Evolutionary conservation across 2,888 invertebrate genomes (phyloP).

Genomic region (Stenchaetothrips biformis): DNA sequence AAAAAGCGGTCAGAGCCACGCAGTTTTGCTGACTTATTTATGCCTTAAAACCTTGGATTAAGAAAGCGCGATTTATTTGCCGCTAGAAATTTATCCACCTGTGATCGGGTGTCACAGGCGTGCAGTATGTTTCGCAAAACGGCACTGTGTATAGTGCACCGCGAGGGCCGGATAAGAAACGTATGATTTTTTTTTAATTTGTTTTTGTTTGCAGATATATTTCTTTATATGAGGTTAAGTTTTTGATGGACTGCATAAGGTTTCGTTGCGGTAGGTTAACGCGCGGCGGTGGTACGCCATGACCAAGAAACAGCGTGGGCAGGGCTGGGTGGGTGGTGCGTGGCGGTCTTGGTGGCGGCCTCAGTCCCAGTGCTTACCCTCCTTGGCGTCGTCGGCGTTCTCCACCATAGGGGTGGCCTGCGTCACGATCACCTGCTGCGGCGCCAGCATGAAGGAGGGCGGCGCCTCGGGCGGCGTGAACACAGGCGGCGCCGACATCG

Average conservation of each 20-base stretch:
- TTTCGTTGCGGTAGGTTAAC: background rate
- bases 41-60: no score
- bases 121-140: no score
- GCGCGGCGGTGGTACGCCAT: background rate
- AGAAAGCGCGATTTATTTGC: no score
- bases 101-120: no score
- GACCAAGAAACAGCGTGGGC: background rate
- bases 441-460: slow-evolving; percentile 48
- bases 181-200: no score
- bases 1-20: no score
- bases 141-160: no score
- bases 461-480: slow-evolving; percentile 68
- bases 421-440: slow-evolving; percentile 50
- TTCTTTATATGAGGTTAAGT: no score
- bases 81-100: no score
- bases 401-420: slow-evolving; percentile 51
- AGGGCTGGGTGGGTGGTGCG: background rate
- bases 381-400: slow-evolving; percentile 38
- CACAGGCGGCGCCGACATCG: slow-evolving; percentile 70
- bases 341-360: background rate
- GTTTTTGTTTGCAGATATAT: no score
- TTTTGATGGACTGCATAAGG: background rate
- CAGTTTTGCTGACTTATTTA: no score
- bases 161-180: no score
- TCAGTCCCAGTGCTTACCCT: slow-evolving; percentile 42